These are phyloP conservation scores for Papilio polyxenes DNA, from an alignment of 1,140 invertebrate genomes.

Conservation along the genomic window DNA sequence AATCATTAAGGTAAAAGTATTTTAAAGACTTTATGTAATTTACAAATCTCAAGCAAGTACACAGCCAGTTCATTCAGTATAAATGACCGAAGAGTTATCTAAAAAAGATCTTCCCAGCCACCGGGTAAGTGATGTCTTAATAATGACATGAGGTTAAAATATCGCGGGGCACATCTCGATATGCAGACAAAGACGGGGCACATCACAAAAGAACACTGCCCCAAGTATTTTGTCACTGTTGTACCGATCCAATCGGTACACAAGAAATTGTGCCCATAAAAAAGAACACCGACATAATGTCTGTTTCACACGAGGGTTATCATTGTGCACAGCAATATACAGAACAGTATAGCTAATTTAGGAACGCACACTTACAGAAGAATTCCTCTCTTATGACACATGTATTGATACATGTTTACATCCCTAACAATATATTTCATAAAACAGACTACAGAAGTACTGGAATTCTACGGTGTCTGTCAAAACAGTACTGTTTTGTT, in stretches of 20 bases:
- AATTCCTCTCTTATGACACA: too few relatives aligned
- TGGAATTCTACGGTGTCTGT: too few relatives aligned
- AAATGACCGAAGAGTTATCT: constrained; percentile 74
- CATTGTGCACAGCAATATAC: neutral
- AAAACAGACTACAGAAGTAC: too few relatives aligned
- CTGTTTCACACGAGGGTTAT: neutral
- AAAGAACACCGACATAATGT: constrained; percentile 54
- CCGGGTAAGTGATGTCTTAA: constrained; percentile 79
- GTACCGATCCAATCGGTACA: constrained; percentile 72
- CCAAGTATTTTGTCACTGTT: constrained; percentile 78
- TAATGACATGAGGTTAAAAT: constrained; percentile 76
- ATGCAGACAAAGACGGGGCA: constrained; percentile 59
- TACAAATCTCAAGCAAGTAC: constrained; percentile 5
- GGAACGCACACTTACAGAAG: neutral
- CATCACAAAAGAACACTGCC: constrained; percentile 71
- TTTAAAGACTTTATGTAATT: constrained; percentile 27
- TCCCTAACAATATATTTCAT: too few relatives aligned
- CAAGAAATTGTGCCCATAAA: constrained; percentile 53
- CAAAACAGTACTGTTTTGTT: neutral
- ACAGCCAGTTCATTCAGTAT: constrained; percentile 62
- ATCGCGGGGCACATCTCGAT: constrained; percentile 73
- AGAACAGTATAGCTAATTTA: neutral
- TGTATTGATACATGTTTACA: too few relatives aligned
- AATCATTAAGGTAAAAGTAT: constrained; percentile 9
- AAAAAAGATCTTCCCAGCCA: constrained; percentile 69